phyloP scores from a whole-genome alignment of 2,113 vertebrate species.

The Elephas maximus region DNA sequence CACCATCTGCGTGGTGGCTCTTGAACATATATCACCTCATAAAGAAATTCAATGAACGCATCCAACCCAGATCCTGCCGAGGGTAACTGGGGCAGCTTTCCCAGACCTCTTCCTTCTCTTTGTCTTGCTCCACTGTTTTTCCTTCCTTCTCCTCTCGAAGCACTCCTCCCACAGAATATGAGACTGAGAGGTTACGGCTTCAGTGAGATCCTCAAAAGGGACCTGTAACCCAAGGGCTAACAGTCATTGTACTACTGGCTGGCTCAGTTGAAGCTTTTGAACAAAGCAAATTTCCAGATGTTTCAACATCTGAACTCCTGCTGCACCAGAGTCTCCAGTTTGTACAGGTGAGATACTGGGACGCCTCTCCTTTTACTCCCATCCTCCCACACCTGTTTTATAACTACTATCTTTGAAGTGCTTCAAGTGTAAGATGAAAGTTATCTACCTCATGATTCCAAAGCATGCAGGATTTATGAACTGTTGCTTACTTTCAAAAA shows the following conservation, averaged over 20 bases:
- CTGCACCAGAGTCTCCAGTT: fast-evolving
- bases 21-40: fast-evolving
- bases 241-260: fast-evolving
- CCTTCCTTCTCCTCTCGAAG: neutral
- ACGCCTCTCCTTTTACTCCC: no score
- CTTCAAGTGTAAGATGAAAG: neutral
- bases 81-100: fast-evolving
- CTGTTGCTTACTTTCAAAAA: neutral
- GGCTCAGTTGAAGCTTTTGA: neutral
- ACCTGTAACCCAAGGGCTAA: neutral
- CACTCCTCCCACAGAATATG: neutral
- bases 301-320: neutral
- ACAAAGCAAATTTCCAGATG: neutral
- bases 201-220: neutral
- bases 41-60: neutral
- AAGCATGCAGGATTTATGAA: neutral
- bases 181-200: neutral
- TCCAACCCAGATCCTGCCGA: neutral
- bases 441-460: neutral
- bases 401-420: neutral
- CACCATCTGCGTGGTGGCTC: neutral
- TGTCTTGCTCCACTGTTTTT: neutral
- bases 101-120: neutral
- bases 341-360: neutral
- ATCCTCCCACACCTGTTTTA: neutral